Base-by-base conservation (phyloP, 2,888 invertebrate species). In the Chironomus tentans region DNA sequence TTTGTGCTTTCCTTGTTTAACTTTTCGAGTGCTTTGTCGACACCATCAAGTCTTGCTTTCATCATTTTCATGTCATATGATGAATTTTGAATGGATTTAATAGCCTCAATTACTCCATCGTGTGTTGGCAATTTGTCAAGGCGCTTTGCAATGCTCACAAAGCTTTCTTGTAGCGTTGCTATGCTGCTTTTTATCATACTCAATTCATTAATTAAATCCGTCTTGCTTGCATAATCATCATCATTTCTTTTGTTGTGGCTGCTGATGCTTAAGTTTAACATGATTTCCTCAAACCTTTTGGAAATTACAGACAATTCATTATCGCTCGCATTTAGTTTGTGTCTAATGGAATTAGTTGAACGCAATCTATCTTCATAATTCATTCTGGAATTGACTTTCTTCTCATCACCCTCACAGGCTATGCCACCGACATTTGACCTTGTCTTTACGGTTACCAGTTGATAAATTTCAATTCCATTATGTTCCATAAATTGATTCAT, bases 331-430 rank as follows among this genome's bases (percentile, higher is more conserved):
- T 61, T 24, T 1, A 56, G 7, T 5, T 56, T 56, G 24, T 72
- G 72, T 38, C n/a, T 61, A 72, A 72, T 72, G 38, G 38, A 24
- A 71, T 71, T 71, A 56, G 13, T 22, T 61, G 28, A 56, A 71
- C 24, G 24, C 48, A 48, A 71, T 71, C 56, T 71, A 56, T 71
- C 71, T 71, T n/a, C 62, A 56, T 62, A 38, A 72, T 6, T 72
- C 50, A 12, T 56, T 13, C 18, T 7, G 15, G 48, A 48, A 22
- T 50, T 50, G 13, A 13, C 22, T 61, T 12, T 21, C 21, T 24
- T 28, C 7, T 56, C 56, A 56, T 56, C 56, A n/a, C 12, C 62
- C 21, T 61, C 24, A 13, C 72, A 72, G 2, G 62, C 72, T 24
- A 72, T 56, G 15, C 72, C 72, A 15, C 12, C 21, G 46, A 72